Percentiles rank a stretch among this genome's conserved stretches.
Conservation (phyloP, 2,888 invertebrate genomes). For the Amorpha juglandis region DNA sequence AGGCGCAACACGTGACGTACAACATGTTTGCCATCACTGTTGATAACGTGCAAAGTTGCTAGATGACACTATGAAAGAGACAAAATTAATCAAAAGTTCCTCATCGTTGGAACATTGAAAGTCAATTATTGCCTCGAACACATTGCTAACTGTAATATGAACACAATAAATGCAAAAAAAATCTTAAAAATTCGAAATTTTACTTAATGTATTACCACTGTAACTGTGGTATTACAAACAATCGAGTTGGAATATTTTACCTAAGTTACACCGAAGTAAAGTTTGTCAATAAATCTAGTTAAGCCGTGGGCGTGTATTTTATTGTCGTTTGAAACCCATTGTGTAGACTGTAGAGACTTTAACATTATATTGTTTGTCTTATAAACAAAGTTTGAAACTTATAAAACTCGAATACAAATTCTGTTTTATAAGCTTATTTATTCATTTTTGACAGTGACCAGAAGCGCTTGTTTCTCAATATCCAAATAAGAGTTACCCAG, state of each 20-base stretch:
- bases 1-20: too few species aligned
- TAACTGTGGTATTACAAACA: neutral
- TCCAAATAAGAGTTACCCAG: too few species aligned
- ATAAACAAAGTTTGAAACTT: neutral
- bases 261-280: neutral
- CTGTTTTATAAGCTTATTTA: neutral
- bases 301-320: constrained; percentile 2
- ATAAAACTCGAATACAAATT: neutral
- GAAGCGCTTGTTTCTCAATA: too few species aligned
- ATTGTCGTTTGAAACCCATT: neutral
- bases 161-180: neutral
- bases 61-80: too few species aligned
- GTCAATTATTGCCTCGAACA: too few species aligned
- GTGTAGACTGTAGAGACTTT: neutral
- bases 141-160: neutral
- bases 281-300: neutral
- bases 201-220: too few species aligned
- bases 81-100: too few species aligned
- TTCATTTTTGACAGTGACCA: too few species aligned
- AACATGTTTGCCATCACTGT: too few species aligned
- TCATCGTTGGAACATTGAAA: too few species aligned
- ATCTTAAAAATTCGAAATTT: neutral
- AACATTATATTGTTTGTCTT: constrained; percentile 1
- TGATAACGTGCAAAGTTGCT: too few species aligned
- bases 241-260: neutral